These are phyloP conservation scores for Ceratothoa steindachneri DNA, from an alignment of 2,888 invertebrate species.

Conservation along the genomic window DNA sequence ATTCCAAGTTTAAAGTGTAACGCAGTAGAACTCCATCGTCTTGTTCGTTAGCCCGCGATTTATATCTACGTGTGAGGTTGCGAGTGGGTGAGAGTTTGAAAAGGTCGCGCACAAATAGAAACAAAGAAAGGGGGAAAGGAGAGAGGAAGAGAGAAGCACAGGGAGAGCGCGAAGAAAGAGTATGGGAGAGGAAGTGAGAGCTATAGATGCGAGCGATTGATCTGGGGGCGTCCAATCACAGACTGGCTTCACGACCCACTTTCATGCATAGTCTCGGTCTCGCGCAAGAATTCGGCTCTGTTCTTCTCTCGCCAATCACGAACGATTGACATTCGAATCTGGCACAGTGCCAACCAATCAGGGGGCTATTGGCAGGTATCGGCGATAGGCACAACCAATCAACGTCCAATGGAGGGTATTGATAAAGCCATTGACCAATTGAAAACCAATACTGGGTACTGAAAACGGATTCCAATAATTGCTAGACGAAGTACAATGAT, in stretches of 20 bases:
- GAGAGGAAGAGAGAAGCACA: too few species aligned
- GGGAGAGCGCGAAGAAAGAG: neutral
- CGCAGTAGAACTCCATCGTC: too few species aligned
- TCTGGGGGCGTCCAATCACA: constrained; percentile 1
- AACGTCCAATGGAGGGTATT: neutral
- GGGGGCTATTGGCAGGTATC: constrained; percentile 12
- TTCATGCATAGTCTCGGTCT: neutral
- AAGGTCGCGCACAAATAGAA: too few species aligned
- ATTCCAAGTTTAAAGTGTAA: too few species aligned
- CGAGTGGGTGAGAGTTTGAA: too few species aligned
- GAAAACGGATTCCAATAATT: constrained; percentile 5
- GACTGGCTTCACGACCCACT: neutral
- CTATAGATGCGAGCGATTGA: constrained; percentile 9
- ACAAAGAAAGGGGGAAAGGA: too few species aligned
- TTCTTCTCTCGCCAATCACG: constrained; percentile 9
- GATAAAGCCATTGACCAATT: neutral
- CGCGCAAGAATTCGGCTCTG: neutral
- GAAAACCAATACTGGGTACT: constrained; percentile 6
- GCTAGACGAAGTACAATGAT: neutral
- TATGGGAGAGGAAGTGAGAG: constrained; percentile 1
- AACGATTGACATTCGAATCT: constrained; percentile 12
- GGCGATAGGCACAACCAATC: constrained; percentile 9
- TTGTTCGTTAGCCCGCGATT: too few species aligned
- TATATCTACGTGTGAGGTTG: too few species aligned
- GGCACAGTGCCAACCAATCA: constrained; percentile 12